Evolutionary conservation across 2,797 vertebrate species (phyloP).

Genomic region (Acestrorhynchus altus): DNA sequence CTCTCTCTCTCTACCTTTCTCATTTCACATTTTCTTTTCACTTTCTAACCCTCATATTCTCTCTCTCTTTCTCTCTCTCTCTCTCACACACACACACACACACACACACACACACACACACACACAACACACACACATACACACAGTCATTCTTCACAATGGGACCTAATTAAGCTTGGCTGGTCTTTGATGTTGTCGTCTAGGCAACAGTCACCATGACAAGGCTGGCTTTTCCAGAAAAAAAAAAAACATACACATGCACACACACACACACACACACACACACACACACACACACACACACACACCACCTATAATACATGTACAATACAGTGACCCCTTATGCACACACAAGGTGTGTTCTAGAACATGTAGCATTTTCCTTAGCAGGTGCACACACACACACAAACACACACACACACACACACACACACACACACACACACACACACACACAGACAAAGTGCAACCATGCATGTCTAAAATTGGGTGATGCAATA

Average conservation of each 20-base stretch:
- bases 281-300: slow-evolving; percentile 62
- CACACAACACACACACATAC: no score
- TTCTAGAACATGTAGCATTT: neutral
- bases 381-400: neutral
- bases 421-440: neutral
- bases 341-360: neutral
- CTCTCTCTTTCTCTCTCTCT: slow-evolving; percentile 35
- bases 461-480: slow-evolving; percentile 2
- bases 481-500: neutral
- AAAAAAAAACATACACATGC: no score
- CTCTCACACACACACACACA: neutral
- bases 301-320: slow-evolving; percentile 53
- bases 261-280: slow-evolving; percentile 63
- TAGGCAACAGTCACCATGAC: slow-evolving; percentile 89
- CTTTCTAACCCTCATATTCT: neutral
- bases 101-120: slow-evolving; percentile 36
- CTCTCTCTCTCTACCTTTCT: slow-evolving; percentile 32
- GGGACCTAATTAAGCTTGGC: slow-evolving; percentile 86
- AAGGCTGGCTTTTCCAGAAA: slow-evolving; percentile 77
- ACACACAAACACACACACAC: neutral
- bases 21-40: slow-evolving; percentile 12
- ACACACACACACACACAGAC: neutral
- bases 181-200: slow-evolving; percentile 86
- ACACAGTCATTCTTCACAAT: slow-evolving; percentile 68
- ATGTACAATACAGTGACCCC: slow-evolving; percentile 28